phyloP scores from a whole-genome alignment of 1,140 invertebrate genomes.

The Dysdera silvatica region DNA sequence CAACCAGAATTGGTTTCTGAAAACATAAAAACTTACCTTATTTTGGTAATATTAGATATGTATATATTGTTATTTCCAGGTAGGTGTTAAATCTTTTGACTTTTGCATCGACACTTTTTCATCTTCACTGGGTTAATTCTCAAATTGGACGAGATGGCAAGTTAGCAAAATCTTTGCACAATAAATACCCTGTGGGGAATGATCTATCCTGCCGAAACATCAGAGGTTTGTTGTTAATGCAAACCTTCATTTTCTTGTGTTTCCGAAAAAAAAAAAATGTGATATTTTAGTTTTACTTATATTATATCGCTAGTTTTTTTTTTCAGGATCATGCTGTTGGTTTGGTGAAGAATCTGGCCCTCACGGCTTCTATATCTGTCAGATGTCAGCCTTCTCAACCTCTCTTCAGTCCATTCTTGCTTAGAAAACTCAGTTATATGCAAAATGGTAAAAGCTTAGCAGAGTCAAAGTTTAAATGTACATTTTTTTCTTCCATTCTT shows the following conservation, averaged over 20 bases:
- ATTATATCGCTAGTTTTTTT: background rate
- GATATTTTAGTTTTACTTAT: background rate
- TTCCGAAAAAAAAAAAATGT: slow-evolving; percentile 52
- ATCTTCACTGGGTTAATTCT: slow-evolving; percentile 93
- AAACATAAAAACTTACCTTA: too few relatives aligned
- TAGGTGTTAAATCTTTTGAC: slow-evolving; percentile 88
- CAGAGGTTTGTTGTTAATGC: slow-evolving; percentile 57
- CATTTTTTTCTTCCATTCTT: background rate
- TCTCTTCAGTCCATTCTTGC: too few relatives aligned
- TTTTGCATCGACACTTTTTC: slow-evolving; percentile 94
- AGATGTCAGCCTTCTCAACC: slow-evolving; percentile 96
- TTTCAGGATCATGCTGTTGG: slow-evolving; percentile 56
- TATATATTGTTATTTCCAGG: slow-evolving; percentile 3
- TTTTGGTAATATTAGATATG: background rate
- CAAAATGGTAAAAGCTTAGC: too few relatives aligned
- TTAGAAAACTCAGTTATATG: too few relatives aligned
- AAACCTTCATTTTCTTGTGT: slow-evolving; percentile 58
- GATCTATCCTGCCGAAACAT: slow-evolving; percentile 99
- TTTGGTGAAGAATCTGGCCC: slow-evolving; percentile 92
- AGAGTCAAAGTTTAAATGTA: too few relatives aligned
- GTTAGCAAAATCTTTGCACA: slow-evolving; percentile 93
- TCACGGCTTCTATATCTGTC: slow-evolving; percentile 99
- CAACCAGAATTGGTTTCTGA: too few relatives aligned
- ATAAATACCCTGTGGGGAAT: slow-evolving; percentile 99
- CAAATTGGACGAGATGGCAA: slow-evolving; percentile 98